Conservation (phyloP, 2,113 vertebrate species). For the Phalacrocorax pelagicus region DNA sequence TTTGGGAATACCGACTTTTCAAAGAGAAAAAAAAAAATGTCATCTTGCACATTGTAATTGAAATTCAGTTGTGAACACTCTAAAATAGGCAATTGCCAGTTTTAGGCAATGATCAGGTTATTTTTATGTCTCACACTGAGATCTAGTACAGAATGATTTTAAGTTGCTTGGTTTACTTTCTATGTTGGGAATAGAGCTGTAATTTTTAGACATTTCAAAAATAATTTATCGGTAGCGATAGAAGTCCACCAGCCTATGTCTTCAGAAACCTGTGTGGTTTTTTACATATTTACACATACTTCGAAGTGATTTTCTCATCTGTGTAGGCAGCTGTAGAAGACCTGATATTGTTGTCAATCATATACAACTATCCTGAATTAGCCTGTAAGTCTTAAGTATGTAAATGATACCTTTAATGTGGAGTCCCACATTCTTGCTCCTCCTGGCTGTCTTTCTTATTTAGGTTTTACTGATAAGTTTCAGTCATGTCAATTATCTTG, state of each 20-base stretch:
- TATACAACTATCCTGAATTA: not conserved
- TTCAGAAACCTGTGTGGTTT: not conserved
- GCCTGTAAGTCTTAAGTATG: not conserved
- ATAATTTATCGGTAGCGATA: not conserved
- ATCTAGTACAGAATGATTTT: not conserved
- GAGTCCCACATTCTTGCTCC: not conserved
- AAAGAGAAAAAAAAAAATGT: not conserved
- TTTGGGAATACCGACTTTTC: not conserved
- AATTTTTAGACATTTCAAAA: slow-evolving; percentile 10
- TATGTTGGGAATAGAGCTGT: not conserved
- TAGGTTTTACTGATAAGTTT: not conserved
- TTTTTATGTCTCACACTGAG: not conserved
- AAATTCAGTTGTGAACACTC: not conserved
- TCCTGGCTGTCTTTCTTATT: not conserved
- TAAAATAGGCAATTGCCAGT: not conserved
- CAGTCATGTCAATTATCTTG: not conserved
- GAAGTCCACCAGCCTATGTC: not conserved
- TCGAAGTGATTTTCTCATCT: not conserved
- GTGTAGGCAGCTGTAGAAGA: not conserved
- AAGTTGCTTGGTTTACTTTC: not conserved
- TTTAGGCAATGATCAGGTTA: not conserved
- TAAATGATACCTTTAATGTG: not conserved
- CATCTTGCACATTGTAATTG: not conserved
- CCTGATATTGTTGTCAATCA: not conserved
- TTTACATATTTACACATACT: not conserved